Evolutionary conservation across 2,888 invertebrate species (phyloP).

Genomic region (Drosophila paracracens): DNA sequence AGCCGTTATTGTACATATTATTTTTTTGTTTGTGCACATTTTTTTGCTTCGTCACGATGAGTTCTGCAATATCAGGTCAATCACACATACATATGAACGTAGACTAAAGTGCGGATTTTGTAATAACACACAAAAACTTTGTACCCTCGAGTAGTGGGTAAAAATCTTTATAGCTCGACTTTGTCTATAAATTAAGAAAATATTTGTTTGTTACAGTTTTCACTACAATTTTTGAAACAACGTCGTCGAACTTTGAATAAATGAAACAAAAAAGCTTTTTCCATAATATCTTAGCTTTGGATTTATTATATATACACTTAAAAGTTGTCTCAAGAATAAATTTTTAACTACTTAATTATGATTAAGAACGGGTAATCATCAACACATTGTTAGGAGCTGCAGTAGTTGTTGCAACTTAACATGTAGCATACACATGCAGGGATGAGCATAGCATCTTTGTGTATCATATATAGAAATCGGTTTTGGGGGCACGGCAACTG

Average conservation of each 20-base stretch:
- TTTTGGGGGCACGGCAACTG: constrained; percentile 66
- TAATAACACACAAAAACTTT: neutral
- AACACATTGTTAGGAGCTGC: constrained; percentile 1
- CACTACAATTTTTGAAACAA: neutral
- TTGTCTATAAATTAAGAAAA: neutral
- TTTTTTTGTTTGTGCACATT: neutral
- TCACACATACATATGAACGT: no score
- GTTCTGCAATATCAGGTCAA: neutral
- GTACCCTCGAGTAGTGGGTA: no score
- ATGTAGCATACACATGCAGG: no score
- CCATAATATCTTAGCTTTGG: neutral
- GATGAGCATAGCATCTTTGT: constrained; percentile 16
- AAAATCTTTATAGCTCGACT: neutral
- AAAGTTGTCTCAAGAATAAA: neutral
- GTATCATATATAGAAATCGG: constrained; percentile 14
- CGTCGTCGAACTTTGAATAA: no score
- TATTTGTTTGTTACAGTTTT: neutral
- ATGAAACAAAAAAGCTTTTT: neutral
- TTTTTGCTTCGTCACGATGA: constrained; percentile 9
- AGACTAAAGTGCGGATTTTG: neutral
- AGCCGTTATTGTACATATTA: neutral
- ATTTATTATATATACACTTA: neutral
- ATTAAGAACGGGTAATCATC: neutral
- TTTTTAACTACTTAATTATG: neutral
- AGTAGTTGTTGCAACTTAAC: neutral